Base-by-base conservation (phyloP, 2,113 vertebrate genomes). In the Upupa epops region DNA sequence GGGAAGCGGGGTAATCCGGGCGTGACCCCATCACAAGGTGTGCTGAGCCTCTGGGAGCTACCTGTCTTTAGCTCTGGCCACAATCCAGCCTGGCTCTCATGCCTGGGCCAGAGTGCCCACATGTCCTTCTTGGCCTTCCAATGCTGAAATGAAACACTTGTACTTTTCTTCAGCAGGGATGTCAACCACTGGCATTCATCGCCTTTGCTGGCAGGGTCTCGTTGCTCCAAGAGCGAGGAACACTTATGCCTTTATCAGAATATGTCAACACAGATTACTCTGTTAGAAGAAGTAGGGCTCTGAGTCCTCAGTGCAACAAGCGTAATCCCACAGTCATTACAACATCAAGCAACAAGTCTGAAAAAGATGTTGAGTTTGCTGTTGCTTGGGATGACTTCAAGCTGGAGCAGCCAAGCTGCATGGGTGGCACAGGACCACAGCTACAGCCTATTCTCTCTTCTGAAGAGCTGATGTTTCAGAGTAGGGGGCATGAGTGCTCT, bases 221-320 rank as follows among this genome's bases (percentile, higher is more conserved):
- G 9, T 68, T 71, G 60, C 21, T 86, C n/a, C 46, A 15, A 56
- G 63, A 83, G 51, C 2, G 2, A 70, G 66, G n/a, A 66, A 36
- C 24, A 6, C 25, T 73, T 70, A 28, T 4, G 71, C 58, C 49
- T 78, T 65, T 78, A 86, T 34, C 18, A 90, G 65, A 86, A 84
- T 2, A 8, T 69, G 71, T 93, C 71, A 74, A n/a, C 71, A 49
- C 20, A 78, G 46, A 77, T 89, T 59, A 59, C 1, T 1, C 37
- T 87, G 63, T 92, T 92, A 79, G 73, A 88, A 90, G 55, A 87
- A 63, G 59, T 52, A 89, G 86, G 54, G 31, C 74, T 76, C 63
- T 95, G 74, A 82, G 76, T 95, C 59, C 37, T 17, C 51, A 82
- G 13, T 56, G 31, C 1, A 24, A 66, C 29, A 60, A 42, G 63